Evolutionary conservation across 2,113 vertebrate genomes (phyloP).

Genomic region (Ictalurus punctatus): DNA sequence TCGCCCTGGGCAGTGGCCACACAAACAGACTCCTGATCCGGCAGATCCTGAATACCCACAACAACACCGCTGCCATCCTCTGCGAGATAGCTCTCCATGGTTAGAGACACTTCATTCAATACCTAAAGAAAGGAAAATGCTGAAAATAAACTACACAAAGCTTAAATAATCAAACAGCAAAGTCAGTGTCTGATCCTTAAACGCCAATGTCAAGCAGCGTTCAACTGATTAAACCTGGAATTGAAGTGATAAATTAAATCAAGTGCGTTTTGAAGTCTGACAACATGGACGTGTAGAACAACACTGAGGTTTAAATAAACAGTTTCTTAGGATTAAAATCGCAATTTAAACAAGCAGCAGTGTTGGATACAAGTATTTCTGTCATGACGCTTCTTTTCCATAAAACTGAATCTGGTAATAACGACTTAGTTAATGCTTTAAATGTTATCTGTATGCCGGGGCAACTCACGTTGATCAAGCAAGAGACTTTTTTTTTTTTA

Average conservation of each 20-base stretch:
- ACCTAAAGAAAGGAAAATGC: constrained; percentile 70
- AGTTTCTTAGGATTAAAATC: neutral
- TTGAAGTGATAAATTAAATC: neutral
- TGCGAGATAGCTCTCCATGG: constrained; percentile 77
- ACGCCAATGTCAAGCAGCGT: neutral
- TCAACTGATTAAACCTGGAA: neutral
- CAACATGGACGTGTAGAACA: neutral
- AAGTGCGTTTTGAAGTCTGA: neutral
- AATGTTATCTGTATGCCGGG: no score
- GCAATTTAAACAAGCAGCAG: neutral
- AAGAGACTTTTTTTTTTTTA: no score
- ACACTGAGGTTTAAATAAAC: neutral
- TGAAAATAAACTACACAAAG: neutral
- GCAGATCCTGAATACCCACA: constrained; percentile 84
- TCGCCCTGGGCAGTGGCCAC: constrained; percentile 87
- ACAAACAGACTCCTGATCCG: constrained; percentile 86
- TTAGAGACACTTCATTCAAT: constrained; percentile 77
- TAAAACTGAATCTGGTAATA: no score
- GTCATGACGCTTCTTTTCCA: no score
- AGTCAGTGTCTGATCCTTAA: neutral
- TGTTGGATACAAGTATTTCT: neutral
- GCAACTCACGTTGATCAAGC: no score
- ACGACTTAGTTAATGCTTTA: no score
- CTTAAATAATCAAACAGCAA: neutral
- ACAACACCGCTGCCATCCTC: constrained; percentile 82